Evolutionary conservation across 2,888 invertebrate genomes (phyloP), one percentile per base, ranked within the genome.

Genomic region (Pachydiplax longipennis): DNA sequence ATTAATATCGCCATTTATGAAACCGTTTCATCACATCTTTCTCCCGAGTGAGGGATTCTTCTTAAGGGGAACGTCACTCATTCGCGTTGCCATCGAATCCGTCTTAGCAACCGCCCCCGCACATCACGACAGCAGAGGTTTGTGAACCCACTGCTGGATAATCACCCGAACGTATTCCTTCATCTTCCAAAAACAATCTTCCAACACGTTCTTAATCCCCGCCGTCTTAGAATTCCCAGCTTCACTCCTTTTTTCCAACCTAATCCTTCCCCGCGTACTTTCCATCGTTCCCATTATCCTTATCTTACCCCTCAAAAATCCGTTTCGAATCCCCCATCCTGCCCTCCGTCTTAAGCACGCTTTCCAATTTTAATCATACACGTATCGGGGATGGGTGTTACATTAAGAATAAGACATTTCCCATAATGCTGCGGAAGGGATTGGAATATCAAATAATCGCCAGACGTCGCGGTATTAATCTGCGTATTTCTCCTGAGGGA

Each of bases 131-230:
- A 58, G 82, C 22, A 10, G 83, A 58, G 61, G 37, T 87, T 87
- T 61, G 37, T 61, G 37, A 37, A 61, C 65, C 87, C 61, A 3
- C 25, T 35, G 65, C 87, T 37, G 61, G 87, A 87, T 87, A 37
- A 87, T 87, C 87, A 6, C 37, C 35, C 87, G 22, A 40, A 87
- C 61, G 61, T 37, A 87, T 65, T 37, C 65, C 87, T 87, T 65
- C 65, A 87, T 87, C 87, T 61, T 87, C 87, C 87, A 61, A 87
- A 87, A 87, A 87, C 87, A 87, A 87, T 87, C 87, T 61, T 37
- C 61, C 87, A 35, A 65, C 58, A 40, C 37, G 37, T 61, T 61
- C 87, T 87, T 87, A 87, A 87, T 87, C 87, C 87, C 37, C n/a
- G 58, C 87, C 61, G 87, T 87, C 87, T 87, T 87, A 40, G 87